These are phyloP conservation scores for Chelonus formosanus DNA, from an alignment of 2,888 invertebrate species.

Conservation along the genomic window DNA sequence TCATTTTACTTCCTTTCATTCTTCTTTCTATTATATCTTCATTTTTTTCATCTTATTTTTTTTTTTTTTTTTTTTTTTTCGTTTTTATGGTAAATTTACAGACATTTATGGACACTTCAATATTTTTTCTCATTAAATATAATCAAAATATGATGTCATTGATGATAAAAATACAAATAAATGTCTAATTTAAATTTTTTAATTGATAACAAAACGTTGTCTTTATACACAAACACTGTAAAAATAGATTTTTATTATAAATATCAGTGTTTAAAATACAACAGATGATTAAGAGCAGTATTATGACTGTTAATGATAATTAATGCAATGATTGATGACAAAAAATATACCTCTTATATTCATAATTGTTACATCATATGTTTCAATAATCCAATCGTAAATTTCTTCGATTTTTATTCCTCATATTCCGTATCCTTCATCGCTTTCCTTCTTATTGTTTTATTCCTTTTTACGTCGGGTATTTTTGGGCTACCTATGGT, in stretches of 20 bases:
- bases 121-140: too few species aligned
- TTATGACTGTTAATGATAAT: too few species aligned
- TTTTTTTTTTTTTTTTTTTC: neutral
- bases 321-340: slow-evolving; percentile 21
- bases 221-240: too few species aligned
- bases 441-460: neutral
- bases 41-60: neutral
- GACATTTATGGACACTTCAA: too few species aligned
- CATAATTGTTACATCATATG: slow-evolving; percentile 11
- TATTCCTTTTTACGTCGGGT: neutral
- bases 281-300: too few species aligned
- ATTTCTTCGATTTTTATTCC: neutral
- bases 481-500: slow-evolving; percentile 24
- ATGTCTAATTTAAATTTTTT: too few species aligned
- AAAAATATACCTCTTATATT: slow-evolving; percentile 14
- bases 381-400: slow-evolving; percentile 5
- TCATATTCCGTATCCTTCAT: neutral
- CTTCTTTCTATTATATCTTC: neutral
- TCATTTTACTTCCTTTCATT: slow-evolving; percentile 25
- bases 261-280: too few species aligned
- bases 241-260: too few species aligned
- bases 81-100: neutral
- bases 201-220: too few species aligned
- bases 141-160: too few species aligned
- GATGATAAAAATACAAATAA: too few species aligned